Evolutionary conservation across 2,113 vertebrate species (phyloP).

Genomic region (Malurus cyaneus): DNA sequence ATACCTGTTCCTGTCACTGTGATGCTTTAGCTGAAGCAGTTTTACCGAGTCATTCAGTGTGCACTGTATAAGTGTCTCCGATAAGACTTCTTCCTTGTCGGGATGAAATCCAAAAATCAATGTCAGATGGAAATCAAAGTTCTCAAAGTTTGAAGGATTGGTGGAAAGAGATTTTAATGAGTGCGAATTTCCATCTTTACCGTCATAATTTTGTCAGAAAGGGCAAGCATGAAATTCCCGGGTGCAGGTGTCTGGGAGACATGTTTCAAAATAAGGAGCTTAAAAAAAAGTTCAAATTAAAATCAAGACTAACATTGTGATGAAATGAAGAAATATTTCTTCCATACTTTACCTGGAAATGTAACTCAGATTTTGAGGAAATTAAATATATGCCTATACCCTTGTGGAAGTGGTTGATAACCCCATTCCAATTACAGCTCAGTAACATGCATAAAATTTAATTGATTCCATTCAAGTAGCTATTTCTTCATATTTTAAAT

Average conservation of each 20-base stretch:
- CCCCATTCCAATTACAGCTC: conserved; percentile 48
- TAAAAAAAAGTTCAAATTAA: background rate
- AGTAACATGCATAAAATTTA: conserved; percentile 27
- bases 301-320: conserved; percentile 4
- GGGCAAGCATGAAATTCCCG: conserved; percentile 39
- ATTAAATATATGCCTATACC: conserved; percentile 23
- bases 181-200: conserved; percentile 49
- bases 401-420: conserved; percentile 51
- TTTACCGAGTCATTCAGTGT: conserved; percentile 40
- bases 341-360: conserved; percentile 25
- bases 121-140: conserved; percentile 70
- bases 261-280: conserved; percentile 25
- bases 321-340: conserved; percentile 7
- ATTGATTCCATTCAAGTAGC: conserved; percentile 35
- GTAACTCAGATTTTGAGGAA: conserved; percentile 13
- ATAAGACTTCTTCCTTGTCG: conserved; percentile 57
- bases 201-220: conserved; percentile 49
- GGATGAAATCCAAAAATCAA: conserved; percentile 63
- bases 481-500: conserved; percentile 33
- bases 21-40: conserved; percentile 40
- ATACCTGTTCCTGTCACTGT: conserved; percentile 23
- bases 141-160: conserved; percentile 54
- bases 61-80: conserved; percentile 42
- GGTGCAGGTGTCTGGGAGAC: conserved; percentile 43
- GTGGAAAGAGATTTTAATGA: conserved; percentile 61